These are phyloP conservation scores for Psittacula echo DNA, from an alignment of 2,797 vertebrate genomes.

Conservation along the genomic window DNA sequence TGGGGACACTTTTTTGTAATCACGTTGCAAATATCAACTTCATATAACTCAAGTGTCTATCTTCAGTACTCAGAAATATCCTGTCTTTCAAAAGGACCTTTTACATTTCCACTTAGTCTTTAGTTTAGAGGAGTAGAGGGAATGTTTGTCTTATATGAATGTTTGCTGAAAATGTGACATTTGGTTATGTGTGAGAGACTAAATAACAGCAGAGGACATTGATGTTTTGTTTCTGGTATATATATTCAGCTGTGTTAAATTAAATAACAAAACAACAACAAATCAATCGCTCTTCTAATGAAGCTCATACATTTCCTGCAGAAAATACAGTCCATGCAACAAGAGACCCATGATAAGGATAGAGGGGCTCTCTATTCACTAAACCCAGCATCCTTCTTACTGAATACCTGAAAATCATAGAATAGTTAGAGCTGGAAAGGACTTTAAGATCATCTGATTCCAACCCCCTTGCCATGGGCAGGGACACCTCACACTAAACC, in stretches of 20 bases:
- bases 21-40: background rate
- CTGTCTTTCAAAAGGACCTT: background rate
- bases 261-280: background rate
- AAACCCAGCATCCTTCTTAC: background rate
- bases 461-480: background rate
- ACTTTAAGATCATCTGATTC: background rate
- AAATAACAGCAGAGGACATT: background rate
- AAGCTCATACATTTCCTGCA: background rate
- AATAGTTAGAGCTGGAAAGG: background rate
- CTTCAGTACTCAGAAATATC: background rate
- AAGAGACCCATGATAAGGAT: background rate
- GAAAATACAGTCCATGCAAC: background rate
- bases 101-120: background rate
- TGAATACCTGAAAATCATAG: background rate
- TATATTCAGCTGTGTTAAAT: background rate
- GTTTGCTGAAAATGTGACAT: background rate
- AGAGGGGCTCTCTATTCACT: background rate
- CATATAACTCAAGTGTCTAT: background rate
- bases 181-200: background rate
- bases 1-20: background rate
- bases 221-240: background rate
- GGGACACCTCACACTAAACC: background rate
- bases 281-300: background rate
- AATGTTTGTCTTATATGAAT: background rate
- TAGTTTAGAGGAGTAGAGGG: background rate